Percentiles rank a stretch among this genome's conserved stretches.
Conservation (phyloP, 2,797 vertebrate species). For the Paguma larvata region DNA sequence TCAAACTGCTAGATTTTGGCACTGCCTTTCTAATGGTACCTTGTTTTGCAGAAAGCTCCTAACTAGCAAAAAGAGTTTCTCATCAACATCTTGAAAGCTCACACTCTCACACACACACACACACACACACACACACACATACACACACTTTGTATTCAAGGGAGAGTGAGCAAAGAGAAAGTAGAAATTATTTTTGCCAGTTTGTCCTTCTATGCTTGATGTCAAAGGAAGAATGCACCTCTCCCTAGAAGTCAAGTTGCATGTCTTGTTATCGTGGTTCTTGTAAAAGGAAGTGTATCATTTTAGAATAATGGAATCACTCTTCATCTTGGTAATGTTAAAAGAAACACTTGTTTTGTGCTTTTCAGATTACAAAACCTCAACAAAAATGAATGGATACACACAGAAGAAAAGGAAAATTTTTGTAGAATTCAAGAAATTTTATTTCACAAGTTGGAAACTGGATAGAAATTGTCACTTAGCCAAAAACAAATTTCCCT, state of each 20-base stretch:
- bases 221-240: not conserved
- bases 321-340: not conserved
- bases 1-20: constrained; percentile 34
- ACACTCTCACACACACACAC: too few relatives aligned
- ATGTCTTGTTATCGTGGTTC: not conserved
- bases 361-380: constrained; percentile 34
- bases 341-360: not conserved
- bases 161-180: not conserved
- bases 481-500: constrained; percentile 6
- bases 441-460: constrained; percentile 22
- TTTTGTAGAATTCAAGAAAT: constrained; percentile 14
- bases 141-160: not conserved
- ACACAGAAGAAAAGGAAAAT: not conserved
- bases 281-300: not conserved
- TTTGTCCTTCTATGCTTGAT: not conserved
- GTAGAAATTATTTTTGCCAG: too few relatives aligned
- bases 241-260: not conserved
- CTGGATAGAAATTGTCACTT: not conserved
- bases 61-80: not conserved
- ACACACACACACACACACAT: too few relatives aligned
- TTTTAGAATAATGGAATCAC: not conserved
- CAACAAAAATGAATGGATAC: not conserved
- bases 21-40: not conserved
- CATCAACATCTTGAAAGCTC: not conserved
- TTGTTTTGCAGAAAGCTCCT: constrained; percentile 11